These are phyloP conservation scores for Helicoverpa assulta DNA, from an alignment of 2,888 invertebrate genomes.

Conservation along the genomic window DNA sequence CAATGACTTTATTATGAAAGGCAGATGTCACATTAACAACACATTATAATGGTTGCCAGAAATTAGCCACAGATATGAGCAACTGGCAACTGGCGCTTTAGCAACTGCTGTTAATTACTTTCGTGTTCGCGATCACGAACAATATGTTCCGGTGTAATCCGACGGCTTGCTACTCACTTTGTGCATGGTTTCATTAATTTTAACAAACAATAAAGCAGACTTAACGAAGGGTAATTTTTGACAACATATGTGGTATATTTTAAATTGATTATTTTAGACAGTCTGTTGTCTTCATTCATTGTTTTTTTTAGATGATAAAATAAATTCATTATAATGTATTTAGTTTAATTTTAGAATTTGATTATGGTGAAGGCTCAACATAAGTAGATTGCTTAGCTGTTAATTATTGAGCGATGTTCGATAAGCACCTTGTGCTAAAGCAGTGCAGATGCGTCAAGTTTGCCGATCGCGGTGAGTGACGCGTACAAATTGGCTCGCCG, in stretches of 20 bases:
- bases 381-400: background rate
- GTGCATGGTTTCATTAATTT: constrained; percentile 53
- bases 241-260: constrained; percentile 18
- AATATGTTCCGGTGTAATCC: constrained; percentile 75
- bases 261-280: background rate
- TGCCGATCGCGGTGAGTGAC: constrained; percentile 77
- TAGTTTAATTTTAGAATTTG: background rate
- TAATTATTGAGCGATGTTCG: constrained; percentile 28
- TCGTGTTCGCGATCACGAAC: constrained; percentile 77
- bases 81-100: constrained; percentile 70
- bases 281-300: background rate
- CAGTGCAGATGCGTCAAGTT: constrained; percentile 74
- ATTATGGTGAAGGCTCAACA: background rate
- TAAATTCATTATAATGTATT: background rate
- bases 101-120: constrained; percentile 80
- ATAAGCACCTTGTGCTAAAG: constrained; percentile 48
- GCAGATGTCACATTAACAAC: constrained; percentile 49
- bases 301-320: background rate
- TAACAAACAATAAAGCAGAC: constrained; percentile 43
- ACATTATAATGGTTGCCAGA: constrained; percentile 42
- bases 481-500: constrained; percentile 82
- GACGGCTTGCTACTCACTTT: constrained; percentile 52
- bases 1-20: constrained; percentile 4
- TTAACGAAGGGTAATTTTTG: constrained; percentile 11
- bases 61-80: constrained; percentile 64